Evolutionary conservation across 2,113 vertebrate genomes (phyloP).

Genomic region (Podocnemis expansa): DNA sequence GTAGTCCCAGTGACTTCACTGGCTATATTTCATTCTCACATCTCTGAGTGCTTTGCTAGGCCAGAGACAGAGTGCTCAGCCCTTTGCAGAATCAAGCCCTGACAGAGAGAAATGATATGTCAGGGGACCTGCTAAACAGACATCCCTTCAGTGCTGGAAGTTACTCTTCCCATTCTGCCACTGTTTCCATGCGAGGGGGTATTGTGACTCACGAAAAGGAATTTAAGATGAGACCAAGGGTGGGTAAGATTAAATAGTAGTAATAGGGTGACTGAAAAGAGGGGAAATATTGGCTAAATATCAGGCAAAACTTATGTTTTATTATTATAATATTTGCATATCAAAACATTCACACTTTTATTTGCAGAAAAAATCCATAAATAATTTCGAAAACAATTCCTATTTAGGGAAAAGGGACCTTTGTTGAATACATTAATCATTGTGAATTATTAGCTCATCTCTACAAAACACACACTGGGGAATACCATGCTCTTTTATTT

Average conservation of each 20-base stretch:
- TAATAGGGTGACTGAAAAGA: constrained; percentile 58
- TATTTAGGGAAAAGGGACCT: constrained; percentile 52
- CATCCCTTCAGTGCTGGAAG: constrained; percentile 40
- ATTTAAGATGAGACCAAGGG: constrained; percentile 51
- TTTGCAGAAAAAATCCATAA: not conserved
- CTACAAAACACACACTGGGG: constrained; percentile 41
- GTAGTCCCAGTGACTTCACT: not conserved
- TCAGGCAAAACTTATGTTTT: constrained; percentile 49
- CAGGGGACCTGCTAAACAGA: constrained; percentile 51
- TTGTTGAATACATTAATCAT: constrained; percentile 34
- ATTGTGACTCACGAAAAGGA: not conserved
- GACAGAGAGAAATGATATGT: constrained; percentile 56
- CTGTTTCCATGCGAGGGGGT: constrained; percentile 41
- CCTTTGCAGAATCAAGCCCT: constrained; percentile 14
- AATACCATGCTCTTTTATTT: constrained; percentile 53
- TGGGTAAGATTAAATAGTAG: constrained; percentile 53
- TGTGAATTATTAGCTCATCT: constrained; percentile 18
- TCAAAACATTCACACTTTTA: constrained; percentile 36
- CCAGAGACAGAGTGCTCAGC: constrained; percentile 42
- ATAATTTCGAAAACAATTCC: constrained; percentile 34
- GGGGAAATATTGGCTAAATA: constrained; percentile 37
- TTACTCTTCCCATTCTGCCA: not conserved
- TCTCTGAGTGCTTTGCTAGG: constrained; percentile 45
- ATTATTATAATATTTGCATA: constrained; percentile 27
- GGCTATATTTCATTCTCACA: constrained; percentile 29